Evolutionary conservation across 2,113 vertebrate genomes (phyloP), one percentile per base, ranked within the genome.

Genomic region (Amazona guildingii): DNA sequence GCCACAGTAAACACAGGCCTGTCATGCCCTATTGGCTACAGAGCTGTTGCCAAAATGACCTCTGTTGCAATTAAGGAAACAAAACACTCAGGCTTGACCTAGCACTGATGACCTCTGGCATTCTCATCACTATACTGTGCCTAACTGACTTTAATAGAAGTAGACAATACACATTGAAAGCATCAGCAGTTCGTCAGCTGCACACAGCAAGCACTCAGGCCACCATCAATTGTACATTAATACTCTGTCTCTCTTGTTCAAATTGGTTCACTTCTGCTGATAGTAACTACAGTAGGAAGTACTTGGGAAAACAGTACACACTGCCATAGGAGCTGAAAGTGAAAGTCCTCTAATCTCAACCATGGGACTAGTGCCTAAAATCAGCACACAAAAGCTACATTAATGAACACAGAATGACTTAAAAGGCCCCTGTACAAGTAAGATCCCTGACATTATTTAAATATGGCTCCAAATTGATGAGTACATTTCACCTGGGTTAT

Each of bases 91-190:
- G 68, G 67, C 29, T 73, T 0, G 2, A 49, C 86, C 29, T 57
- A 54, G 52, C 10, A 2, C 15, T 52, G 77, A 31, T 55, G 87
- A 91, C 82, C 79, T 95, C 39, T 96, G 87, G 37, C n/a, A 88
- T 29, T 80, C 51, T 77, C 49, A 66, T n/a, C n/a, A 29, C 31
- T 78, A 4, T 17, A 16, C 6, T 2, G 28, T 7, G 18, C 49
- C 70, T 41, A 27, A 46, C n/a, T 35, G n/a, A 82, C 39, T 64
- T 19, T n/a, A 59, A 62, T 49, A 59, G 44, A 52, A 59, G 29
- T 1, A 77, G 72, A 70, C 88, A 69, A 39, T 0, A 0, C 0
- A 0, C 33, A 9, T 28, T 61, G 35, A 18, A 27, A 76, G 48
- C 51, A 29, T 19, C 66, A 28, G 75, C 8, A 27, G 59, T 46